Conservation (phyloP, 2,888 invertebrate genomes). For the Entomobrya proxima region DNA sequence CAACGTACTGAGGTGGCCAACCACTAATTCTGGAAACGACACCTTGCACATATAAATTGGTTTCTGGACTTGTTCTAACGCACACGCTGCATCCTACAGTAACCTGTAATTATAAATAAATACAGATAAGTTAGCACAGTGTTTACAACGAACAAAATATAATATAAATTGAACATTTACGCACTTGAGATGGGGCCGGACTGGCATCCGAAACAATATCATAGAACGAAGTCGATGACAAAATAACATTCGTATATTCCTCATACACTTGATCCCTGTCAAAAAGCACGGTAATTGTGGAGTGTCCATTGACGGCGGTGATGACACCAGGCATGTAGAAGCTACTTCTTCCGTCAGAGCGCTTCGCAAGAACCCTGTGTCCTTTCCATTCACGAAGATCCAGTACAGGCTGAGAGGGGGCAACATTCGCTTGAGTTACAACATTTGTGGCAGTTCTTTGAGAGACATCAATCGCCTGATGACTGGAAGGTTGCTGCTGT, state of each 20-base stretch:
- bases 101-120: slow-evolving; percentile 79
- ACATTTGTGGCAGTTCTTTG: slow-evolving; percentile 60
- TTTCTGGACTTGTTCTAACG: slow-evolving; percentile 80
- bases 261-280: slow-evolving; percentile 73
- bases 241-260: slow-evolving; percentile 72
- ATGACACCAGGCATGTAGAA: slow-evolving; percentile 93
- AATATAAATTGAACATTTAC: not conserved
- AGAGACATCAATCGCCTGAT: slow-evolving; percentile 48
- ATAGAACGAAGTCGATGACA: slow-evolving; percentile 78
- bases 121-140: not conserved
- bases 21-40: slow-evolving; percentile 84
- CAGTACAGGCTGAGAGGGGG: slow-evolving; percentile 77
- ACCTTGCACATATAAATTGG: slow-evolving; percentile 90
- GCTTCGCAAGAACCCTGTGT: slow-evolving; percentile 92
- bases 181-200: slow-evolving; percentile 79
- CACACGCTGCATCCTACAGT: slow-evolving; percentile 88
- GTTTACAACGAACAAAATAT: not conserved
- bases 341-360: slow-evolving; percentile 80
- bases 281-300: slow-evolving; percentile 74
- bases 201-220: slow-evolving; percentile 96
- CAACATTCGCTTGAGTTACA: slow-evolving; percentile 52
- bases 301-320: slow-evolving; percentile 77
- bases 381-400: slow-evolving; percentile 96
- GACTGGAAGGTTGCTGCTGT: slow-evolving; percentile 4
- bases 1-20: slow-evolving; percentile 84